These are phyloP conservation scores for Trichoplax adhaerens DNA, from an alignment of 37 sponge, comb jelly and placozoan species.

Conservation along the genomic window DNA sequence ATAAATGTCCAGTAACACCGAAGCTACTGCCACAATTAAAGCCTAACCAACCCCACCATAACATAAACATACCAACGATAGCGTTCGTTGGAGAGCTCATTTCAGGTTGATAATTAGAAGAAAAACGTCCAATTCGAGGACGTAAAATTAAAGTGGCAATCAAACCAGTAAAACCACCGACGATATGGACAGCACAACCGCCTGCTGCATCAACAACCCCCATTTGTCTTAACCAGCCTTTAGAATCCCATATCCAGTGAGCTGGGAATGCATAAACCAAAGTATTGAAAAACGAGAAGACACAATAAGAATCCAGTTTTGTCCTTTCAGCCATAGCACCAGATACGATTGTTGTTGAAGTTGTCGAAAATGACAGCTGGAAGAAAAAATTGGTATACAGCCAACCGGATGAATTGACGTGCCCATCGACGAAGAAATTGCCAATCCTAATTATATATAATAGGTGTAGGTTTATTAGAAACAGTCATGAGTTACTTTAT, in stretches of 20 bases:
- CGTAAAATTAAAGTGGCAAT: neutral
- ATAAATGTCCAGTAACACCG: no score
- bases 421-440: no score
- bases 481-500: no score
- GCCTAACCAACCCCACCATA: no score
- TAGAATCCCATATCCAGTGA: conserved; percentile 10
- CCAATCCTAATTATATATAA: no score
- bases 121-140: neutral
- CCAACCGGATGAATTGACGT: no score
- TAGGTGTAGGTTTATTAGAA: no score
- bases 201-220: conserved; percentile 10
- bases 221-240: neutral
- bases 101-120: no score
- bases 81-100: no score
- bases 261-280: conserved; percentile 4
- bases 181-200: conserved; percentile 9
- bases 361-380: conserved; percentile 7
- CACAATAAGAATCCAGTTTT: neutral
- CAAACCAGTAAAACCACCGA: conserved; percentile 7
- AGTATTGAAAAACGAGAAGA: conserved; percentile 8
- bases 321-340: conserved; percentile 11
- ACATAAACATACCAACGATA: no score
- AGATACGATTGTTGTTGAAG: conserved; percentile 8
- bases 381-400: conserved; percentile 1
- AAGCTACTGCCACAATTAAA: no score